Conservation (phyloP, 2,797 vertebrate genomes). For the Phrynocephalus guinanensis region DNA sequence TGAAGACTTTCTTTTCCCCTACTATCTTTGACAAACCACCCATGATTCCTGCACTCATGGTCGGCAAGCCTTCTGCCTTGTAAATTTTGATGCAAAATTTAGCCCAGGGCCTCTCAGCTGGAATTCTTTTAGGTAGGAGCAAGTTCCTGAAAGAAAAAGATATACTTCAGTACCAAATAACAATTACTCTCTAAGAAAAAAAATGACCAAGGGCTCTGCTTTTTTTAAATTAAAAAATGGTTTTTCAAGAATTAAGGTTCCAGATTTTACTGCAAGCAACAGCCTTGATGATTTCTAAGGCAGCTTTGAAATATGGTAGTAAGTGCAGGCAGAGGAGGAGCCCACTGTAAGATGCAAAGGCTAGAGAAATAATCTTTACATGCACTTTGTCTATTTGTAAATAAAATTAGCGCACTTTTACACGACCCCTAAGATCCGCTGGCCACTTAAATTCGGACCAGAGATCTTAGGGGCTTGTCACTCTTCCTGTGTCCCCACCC, state of each 20-base stretch:
- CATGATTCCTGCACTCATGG: slow-evolving; percentile 89
- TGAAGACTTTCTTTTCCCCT: slow-evolving; percentile 86
- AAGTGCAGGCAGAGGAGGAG: not conserved
- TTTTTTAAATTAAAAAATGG: not conserved
- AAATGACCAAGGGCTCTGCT: not conserved
- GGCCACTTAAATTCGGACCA: too few relatives aligned
- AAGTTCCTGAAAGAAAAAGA: slow-evolving; percentile 83
- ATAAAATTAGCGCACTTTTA: too few relatives aligned
- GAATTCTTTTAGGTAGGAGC: slow-evolving; percentile 88
- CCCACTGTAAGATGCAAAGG: not conserved
- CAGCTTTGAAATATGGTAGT: not conserved
- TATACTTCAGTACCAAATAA: not conserved
- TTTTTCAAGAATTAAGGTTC: not conserved
- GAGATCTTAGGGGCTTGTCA: too few relatives aligned
- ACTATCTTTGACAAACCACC: slow-evolving; percentile 89
- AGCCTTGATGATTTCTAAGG: not conserved
- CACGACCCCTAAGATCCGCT: too few relatives aligned
- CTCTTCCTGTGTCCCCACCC: too few relatives aligned
- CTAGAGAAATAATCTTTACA: not conserved
- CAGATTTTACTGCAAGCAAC: not conserved
- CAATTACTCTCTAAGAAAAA: not conserved
- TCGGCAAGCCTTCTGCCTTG: slow-evolving; percentile 88
- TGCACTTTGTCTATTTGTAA: not conserved
- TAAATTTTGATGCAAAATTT: slow-evolving; percentile 88
- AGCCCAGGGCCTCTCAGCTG: slow-evolving; percentile 90